Base-by-base conservation (phyloP, 2,113 vertebrate genomes). In the Epinephelus cyanopodus region DNA sequence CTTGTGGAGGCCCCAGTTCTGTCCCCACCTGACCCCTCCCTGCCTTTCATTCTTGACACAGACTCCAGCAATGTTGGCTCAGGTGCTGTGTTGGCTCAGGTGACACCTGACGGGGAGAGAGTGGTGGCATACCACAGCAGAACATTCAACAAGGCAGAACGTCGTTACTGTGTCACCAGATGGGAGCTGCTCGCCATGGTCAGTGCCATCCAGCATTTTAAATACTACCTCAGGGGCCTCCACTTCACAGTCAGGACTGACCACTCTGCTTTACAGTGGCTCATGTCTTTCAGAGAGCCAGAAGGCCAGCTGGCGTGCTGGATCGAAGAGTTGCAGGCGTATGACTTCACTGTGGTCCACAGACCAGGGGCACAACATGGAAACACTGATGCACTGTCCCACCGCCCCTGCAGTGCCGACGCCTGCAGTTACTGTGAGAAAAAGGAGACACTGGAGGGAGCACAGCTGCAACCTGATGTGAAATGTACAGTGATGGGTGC, bases 231-330 rank as follows among this genome's bases (percentile, higher is more conserved):
- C 5, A 13, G 48, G 0, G 25, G 77, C 29, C n/a, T 52, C 10
- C 15, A 18, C 14, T 71, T 85, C 18, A 70, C 33, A 1, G 54
- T 80, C 1, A 25, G 65, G 6, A 65, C 83, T 4, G 65, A 80
- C n/a, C 72, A 60, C 11, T 18, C 60, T 4, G 67, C 67, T 3
- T 12, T 77, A 2, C 74, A 83, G 17, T 66, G 47, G 72, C 14
- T 81, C 0, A 53, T 85, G 77, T 71, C 73, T 0, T 71, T 76
- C 15, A 78, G 52, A 10, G 54, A 73, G 21, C 42, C 82, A 23
- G 47, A 70, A 1, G 53, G 64, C 1, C 80, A 76, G 47, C 9
- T 82, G 0, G 56, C 54, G 18, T 1, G 37, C 21, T 74, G 71
- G 79, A 13, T 82, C 2, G 56, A 75, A 5, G 56, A 48, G 21